Percentiles rank a stretch among this genome's conserved stretches.
These are phyloP conservation scores for Thunnus albacares DNA, from an alignment of 2,797 vertebrate genomes.

Conservation along the genomic window DNA sequence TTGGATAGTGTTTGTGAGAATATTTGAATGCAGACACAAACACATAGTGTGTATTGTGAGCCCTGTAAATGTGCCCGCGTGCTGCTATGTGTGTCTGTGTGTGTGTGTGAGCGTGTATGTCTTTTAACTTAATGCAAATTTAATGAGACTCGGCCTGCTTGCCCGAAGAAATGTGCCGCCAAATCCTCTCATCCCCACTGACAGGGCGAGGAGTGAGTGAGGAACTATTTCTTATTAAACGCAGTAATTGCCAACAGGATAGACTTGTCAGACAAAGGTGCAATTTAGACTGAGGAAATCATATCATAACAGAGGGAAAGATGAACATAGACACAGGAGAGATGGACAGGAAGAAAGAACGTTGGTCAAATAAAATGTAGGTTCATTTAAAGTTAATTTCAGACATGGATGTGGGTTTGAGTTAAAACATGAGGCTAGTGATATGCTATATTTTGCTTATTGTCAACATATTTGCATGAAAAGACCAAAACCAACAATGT, in stretches of 20 bases:
- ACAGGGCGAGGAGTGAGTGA: constrained; percentile 83
- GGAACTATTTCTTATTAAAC: constrained; percentile 88
- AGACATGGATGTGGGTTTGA: neutral
- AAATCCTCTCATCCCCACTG: constrained; percentile 84
- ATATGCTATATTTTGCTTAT: neutral
- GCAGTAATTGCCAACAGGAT: constrained; percentile 83
- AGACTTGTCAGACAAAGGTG: constrained; percentile 79
- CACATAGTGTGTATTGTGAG: constrained; percentile 3
- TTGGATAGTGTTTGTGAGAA: constrained; percentile 9
- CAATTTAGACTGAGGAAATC: constrained; percentile 63
- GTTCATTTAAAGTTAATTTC: neutral
- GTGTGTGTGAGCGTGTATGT: constrained; percentile 3
- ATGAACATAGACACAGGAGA: constrained; percentile 7
- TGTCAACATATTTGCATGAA: neutral
- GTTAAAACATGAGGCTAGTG: neutral
- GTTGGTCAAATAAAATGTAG: constrained; percentile 1
- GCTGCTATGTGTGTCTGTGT: constrained; percentile 26
- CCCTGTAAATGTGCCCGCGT: constrained; percentile 21
- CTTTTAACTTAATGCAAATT: constrained; percentile 81
- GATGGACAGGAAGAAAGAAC: neutral
- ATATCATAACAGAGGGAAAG: neutral
- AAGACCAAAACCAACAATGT: neutral
- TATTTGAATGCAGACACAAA: constrained; percentile 11
- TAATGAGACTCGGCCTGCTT: constrained; percentile 84
- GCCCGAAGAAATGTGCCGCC: constrained; percentile 81